These are phyloP conservation scores for Ancistrus triradiatus DNA, from an alignment of 2,113 vertebrate genomes.

Conservation along the genomic window DNA sequence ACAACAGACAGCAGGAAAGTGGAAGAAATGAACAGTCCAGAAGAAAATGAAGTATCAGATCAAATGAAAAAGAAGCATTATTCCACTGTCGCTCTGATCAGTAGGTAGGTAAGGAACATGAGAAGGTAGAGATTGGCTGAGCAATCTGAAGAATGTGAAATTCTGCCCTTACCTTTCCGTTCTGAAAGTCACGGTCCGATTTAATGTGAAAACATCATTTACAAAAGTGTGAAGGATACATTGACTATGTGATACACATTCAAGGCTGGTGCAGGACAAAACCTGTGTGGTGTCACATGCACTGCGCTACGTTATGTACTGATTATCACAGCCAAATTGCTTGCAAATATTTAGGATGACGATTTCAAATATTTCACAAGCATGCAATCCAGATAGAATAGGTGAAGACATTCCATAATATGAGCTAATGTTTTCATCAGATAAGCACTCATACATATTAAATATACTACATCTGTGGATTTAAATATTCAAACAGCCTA, in stretches of 20 bases:
- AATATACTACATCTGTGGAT: too few species aligned
- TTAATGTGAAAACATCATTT: slow-evolving; percentile 76
- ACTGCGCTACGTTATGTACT: neutral
- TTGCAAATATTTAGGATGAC: neutral
- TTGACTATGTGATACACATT: slow-evolving; percentile 70
- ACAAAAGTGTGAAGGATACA: slow-evolving; percentile 73
- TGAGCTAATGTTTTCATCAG: neutral
- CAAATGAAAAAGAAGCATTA: slow-evolving; percentile 63
- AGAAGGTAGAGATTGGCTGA: slow-evolving; percentile 60
- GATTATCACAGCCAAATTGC: slow-evolving; percentile 4
- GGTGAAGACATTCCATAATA: neutral
- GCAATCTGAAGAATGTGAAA: slow-evolving; percentile 64
- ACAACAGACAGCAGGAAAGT: slow-evolving; percentile 1
- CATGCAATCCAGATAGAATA: slow-evolving; percentile 10
- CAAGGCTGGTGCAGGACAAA: slow-evolving; percentile 63
- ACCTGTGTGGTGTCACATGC: slow-evolving; percentile 57
- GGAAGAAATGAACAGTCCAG: slow-evolving; percentile 34
- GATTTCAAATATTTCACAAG: neutral
- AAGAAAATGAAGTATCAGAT: slow-evolving; percentile 34
- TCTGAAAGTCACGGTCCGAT: slow-evolving; percentile 78
- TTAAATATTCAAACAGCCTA: too few species aligned
- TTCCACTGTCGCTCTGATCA: slow-evolving; percentile 52
- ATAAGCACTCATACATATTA: too few species aligned
- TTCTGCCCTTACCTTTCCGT: slow-evolving; percentile 78
- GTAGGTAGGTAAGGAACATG: slow-evolving; percentile 42